A percentile compares a stretch with the other conserved stretches of the same genome.
Evolutionary conservation across 2,797 vertebrate genomes (phyloP).

Genomic region (Propithecus deckenii): DNA sequence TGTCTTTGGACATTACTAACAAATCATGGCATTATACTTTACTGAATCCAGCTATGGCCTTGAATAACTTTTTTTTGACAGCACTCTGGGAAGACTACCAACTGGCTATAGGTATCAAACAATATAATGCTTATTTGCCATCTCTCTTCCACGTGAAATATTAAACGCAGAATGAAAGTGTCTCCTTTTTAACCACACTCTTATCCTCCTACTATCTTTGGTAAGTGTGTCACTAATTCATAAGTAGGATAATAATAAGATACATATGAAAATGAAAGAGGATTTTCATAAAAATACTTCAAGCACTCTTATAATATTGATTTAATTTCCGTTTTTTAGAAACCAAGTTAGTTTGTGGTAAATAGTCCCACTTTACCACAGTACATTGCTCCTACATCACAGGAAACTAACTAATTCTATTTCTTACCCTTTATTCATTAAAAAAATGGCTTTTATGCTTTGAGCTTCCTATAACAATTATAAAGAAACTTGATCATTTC

Average conservation of each 20-base stretch:
- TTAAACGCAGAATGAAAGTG: background rate
- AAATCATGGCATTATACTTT: background rate
- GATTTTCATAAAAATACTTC: background rate
- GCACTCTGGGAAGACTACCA: background rate
- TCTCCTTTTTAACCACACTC: background rate
- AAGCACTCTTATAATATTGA: background rate
- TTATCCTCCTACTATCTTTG: background rate
- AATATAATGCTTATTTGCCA: background rate
- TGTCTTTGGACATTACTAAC: background rate
- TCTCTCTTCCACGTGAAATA: background rate
- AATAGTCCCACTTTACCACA: background rate
- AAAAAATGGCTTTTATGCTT: background rate
- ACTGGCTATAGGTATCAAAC: background rate
- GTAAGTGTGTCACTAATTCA: background rate
- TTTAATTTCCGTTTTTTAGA: background rate
- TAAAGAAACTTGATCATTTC: background rate
- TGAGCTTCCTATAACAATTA: background rate
- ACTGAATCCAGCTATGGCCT: background rate
- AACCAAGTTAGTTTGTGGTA: background rate
- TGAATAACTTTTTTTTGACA: background rate
- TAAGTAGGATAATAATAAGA: background rate
- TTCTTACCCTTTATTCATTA: background rate
- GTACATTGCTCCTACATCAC: background rate
- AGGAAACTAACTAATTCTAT: background rate
- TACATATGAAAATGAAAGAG: background rate